These are phyloP conservation scores for Ascaphus truei DNA, from an alignment of 2,113 vertebrate genomes.

Conservation along the genomic window DNA sequence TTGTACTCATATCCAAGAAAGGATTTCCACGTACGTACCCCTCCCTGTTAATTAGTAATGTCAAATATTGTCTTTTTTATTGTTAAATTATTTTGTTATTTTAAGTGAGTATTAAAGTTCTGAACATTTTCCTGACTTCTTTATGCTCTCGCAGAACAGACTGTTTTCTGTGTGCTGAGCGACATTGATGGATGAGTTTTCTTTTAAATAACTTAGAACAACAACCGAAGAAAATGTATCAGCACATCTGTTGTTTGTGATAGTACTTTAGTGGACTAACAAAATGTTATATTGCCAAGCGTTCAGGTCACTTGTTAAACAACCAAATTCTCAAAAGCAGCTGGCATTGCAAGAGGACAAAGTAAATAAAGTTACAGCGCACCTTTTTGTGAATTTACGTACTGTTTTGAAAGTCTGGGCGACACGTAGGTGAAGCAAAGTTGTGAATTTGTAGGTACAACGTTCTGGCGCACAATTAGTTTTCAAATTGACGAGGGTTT, in stretches of 20 bases:
- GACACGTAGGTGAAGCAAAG: too few relatives aligned
- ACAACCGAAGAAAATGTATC: slow-evolving; percentile 10
- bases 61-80: slow-evolving; percentile 24
- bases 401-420: too few relatives aligned
- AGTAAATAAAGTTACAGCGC: too few relatives aligned
- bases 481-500: too few relatives aligned
- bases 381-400: too few relatives aligned
- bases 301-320: background rate
- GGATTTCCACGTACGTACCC: background rate
- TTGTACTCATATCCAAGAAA: too few relatives aligned
- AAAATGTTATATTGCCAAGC: slow-evolving; percentile 6
- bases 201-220: background rate
- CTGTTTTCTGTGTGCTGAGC: background rate
- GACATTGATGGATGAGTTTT: slow-evolving; percentile 22
- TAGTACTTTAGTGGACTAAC: background rate
- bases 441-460: too few relatives aligned
- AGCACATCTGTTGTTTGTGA: slow-evolving; percentile 1
- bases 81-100: background rate
- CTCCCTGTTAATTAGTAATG: slow-evolving; percentile 4
- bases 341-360: background rate
- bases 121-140: background rate
- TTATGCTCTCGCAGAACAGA: slow-evolving; percentile 1
- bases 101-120: background rate
- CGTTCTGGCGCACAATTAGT: too few relatives aligned
- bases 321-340: background rate